A percentile compares a stretch with the other conserved stretches of the same genome.
Evolutionary conservation across 2,888 invertebrate species (phyloP).

Genomic region (Gonocerus acuteangulatus): DNA sequence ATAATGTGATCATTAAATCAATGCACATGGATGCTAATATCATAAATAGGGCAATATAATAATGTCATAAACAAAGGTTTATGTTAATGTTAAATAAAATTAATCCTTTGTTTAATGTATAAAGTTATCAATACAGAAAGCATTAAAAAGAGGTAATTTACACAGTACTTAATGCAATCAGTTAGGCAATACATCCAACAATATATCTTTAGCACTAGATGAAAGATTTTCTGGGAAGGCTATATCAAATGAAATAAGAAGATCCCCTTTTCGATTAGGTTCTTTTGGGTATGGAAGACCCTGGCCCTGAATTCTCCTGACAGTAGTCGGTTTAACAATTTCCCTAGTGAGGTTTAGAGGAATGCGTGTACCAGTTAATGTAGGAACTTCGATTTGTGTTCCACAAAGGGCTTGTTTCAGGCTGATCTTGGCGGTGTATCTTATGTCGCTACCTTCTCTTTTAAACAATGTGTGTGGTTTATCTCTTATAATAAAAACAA

Average conservation of each 20-base stretch:
- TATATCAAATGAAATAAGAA: constrained; percentile 89
- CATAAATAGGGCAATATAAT: too few species aligned
- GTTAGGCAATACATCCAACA: constrained; percentile 70
- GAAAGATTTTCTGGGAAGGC: constrained; percentile 80
- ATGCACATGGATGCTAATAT: too few species aligned
- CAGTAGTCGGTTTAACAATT: constrained; percentile 79
- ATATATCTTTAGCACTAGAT: constrained; percentile 72
- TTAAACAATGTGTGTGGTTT: constrained; percentile 87
- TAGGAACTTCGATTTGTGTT: constrained; percentile 77
- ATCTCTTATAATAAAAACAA: constrained; percentile 91
- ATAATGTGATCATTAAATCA: too few species aligned
- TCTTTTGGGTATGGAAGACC: constrained; percentile 92
- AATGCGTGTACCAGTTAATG: constrained; percentile 72
- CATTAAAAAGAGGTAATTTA: too few species aligned
- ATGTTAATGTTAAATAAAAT: too few species aligned
- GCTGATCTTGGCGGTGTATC: constrained; percentile 75
- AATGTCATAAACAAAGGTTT: too few species aligned
- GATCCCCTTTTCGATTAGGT: constrained; percentile 78
- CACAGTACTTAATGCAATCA: too few species aligned
- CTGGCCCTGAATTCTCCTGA: constrained; percentile 79
- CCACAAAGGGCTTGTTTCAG: constrained; percentile 90
- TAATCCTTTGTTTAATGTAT: too few species aligned
- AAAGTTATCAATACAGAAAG: too few species aligned
- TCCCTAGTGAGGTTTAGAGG: constrained; percentile 70
- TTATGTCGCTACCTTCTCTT: constrained; percentile 86